Base-by-base conservation (phyloP, 2,113 vertebrate species). In the Benitochromis conjunctus region DNA sequence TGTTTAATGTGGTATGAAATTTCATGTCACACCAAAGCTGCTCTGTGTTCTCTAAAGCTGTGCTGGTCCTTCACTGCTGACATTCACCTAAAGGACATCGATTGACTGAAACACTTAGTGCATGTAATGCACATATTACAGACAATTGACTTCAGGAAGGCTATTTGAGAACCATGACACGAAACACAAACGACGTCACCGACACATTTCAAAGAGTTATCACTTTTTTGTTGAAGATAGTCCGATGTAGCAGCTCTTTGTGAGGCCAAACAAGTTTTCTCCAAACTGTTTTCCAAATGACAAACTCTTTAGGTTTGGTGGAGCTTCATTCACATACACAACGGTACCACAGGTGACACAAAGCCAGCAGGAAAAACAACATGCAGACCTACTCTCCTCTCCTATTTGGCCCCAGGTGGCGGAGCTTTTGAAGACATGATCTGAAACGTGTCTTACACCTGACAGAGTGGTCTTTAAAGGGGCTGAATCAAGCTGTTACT, bases 1-100 rank as follows among this genome's bases (percentile, higher is more conserved):
- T 83, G 85, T 82, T 95, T 94, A 92, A 94, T 92, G 93, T 90
- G 7, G 83, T 86, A 88, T 92, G 88, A 92, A 95, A 92, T 94
- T 92, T 91, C 93, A 82, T 90, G 89, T 90, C 85, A 92, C 69
- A 71, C 69, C 41, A 53, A 80, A 86, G 83, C 84, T 9, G 80
- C 21, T 5, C 58, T 53, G 90, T 36, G 86, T 71, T 87, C 81
- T 81, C 66, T 80, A 48, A 80, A 88, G 77, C 55, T 43, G 46
- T 5, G 62, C 46, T 10, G 82, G 31, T 85, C 71, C 66, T 87
- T 87, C 69, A 26, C 78, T 66, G 84, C 62, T 83, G 84, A 87
- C 87, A 74, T 85, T 90, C 88, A 85, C 64, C 69, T 66, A 3
- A 29, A 55, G 79, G 82, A 85, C 66, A 7, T 71, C 36, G 43